Evolutionary conservation across 2,113 vertebrate species (phyloP).

Genomic region (Onychostoma macrolepis): DNA sequence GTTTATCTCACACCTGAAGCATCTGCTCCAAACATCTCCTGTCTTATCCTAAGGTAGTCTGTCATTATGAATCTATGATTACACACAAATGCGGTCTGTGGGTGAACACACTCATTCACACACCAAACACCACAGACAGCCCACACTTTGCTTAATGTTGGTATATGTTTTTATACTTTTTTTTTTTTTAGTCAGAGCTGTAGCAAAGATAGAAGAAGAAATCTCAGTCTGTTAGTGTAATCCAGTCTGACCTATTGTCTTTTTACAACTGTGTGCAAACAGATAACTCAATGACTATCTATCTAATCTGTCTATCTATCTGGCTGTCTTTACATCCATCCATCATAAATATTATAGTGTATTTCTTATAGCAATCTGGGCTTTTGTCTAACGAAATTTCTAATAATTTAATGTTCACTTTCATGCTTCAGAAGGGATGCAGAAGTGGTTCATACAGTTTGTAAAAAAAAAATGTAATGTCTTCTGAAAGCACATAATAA

Average conservation of each 20-base stretch:
- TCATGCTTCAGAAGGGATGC: not conserved
- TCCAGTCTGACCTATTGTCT: no score
- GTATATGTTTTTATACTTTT: not conserved
- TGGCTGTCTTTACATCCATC: no score
- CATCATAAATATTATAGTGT: not conserved
- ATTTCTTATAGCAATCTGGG: not conserved
- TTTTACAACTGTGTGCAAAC: no score
- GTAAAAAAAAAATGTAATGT: no score
- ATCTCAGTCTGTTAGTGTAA: not conserved
- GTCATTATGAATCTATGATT: slow-evolving; percentile 69
- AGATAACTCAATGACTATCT: no score
- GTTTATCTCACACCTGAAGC: slow-evolving; percentile 73
- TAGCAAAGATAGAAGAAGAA: not conserved
- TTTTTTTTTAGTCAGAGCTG: not conserved
- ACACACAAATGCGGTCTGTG: slow-evolving; percentile 52
- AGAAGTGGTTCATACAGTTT: not conserved
- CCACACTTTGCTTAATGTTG: not conserved
- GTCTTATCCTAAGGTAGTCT: slow-evolving; percentile 54
- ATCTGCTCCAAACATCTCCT: slow-evolving; percentile 55
- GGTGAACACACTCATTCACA: slow-evolving; percentile 39
- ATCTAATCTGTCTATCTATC: no score
- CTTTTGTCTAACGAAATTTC: not conserved
- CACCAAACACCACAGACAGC: slow-evolving; percentile 38
- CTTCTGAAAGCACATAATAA: no score
- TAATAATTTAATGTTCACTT: not conserved